Conservation (phyloP, 2,888 invertebrate genomes). For the Yponomeuta sedellus region DNA sequence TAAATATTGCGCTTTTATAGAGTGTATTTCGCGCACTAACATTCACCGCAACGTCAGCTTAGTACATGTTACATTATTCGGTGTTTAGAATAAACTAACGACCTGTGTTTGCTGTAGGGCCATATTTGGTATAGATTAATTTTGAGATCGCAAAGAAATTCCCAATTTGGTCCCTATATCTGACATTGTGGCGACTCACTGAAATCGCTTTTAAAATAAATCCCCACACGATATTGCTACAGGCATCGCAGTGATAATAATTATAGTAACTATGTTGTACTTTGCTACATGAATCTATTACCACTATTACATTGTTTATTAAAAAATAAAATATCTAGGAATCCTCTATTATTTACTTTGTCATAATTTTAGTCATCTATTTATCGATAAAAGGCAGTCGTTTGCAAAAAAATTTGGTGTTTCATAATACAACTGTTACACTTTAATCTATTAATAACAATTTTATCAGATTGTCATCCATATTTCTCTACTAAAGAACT, state of each 20-base stretch:
- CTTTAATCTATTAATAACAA: not conserved
- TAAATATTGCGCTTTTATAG: too few relatives aligned
- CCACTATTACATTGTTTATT: not conserved
- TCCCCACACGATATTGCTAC: conserved; percentile 1
- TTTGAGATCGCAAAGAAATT: conserved; percentile 5
- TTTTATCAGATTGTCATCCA: not conserved
- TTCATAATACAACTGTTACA: not conserved
- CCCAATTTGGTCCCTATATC: conserved; percentile 4
- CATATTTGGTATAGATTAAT: conserved; percentile 10
- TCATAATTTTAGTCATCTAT: not conserved
- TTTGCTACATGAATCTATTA: not conserved
- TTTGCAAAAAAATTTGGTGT: not conserved
- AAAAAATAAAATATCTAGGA: not conserved
- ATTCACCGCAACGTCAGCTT: not conserved
- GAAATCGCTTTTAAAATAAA: not conserved
- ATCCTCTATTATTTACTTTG: not conserved
- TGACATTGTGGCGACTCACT: not conserved
- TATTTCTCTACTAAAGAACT: too few relatives aligned
- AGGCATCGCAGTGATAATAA: not conserved
- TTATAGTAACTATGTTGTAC: not conserved
- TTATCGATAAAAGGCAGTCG: not conserved
- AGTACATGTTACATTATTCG: not conserved
- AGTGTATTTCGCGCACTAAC: not conserved
- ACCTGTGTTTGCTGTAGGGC: not conserved
- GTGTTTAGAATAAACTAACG: too few relatives aligned